These are phyloP conservation scores for Synergus laeviventris DNA, from an alignment of 2,888 invertebrate genomes.

Conservation along the genomic window DNA sequence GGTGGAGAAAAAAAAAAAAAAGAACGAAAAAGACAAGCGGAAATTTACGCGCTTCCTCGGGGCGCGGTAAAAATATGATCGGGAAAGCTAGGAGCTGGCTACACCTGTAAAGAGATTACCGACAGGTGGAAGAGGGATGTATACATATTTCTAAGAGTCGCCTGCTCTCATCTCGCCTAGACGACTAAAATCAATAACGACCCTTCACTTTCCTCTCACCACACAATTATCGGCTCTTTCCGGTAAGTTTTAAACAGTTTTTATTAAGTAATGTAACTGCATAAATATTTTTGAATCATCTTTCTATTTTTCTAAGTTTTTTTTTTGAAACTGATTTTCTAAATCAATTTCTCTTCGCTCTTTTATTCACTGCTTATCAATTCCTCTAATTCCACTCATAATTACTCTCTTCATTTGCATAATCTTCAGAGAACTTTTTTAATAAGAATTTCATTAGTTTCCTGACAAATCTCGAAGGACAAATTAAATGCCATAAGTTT, in stretches of 20 bases:
- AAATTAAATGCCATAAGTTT: constrained; percentile 26
- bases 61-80: not conserved
- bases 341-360: no score
- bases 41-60: not conserved
- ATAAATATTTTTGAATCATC: no score
- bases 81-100: not conserved
- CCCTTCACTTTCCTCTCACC: not conserved
- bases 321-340: no score
- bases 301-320: no score
- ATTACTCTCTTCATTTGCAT: not conserved
- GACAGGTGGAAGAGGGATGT: not conserved
- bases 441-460: constrained; percentile 1
- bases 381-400: not conserved
- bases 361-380: no score
- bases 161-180: not conserved
- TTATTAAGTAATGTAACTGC: no score
- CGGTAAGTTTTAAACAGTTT: not conserved
- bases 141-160: constrained; percentile 30
- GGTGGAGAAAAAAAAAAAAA: not conserved
- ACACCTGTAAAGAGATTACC: constrained; percentile 18
- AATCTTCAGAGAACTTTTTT: not conserved
- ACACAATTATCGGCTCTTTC: not conserved
- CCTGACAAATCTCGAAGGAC: not conserved
- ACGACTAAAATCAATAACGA: constrained; percentile 30
- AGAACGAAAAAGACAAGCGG: not conserved